Evolutionary conservation across 2,113 vertebrate genomes (phyloP).

Genomic region (Podocnemis expansa): DNA sequence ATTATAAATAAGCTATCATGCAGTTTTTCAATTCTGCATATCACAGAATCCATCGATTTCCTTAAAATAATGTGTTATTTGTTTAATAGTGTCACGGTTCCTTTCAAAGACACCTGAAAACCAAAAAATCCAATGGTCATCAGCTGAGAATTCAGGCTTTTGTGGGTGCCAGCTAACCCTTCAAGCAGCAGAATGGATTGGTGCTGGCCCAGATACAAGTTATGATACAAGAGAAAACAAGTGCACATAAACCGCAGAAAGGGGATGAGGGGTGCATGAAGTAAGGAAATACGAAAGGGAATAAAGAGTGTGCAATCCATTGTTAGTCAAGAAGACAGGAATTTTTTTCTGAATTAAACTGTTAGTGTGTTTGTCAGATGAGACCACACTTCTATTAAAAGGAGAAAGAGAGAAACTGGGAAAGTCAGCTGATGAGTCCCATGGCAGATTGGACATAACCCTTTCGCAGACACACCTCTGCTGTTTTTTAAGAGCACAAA

Average conservation of each 20-base stretch:
- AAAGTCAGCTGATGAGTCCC: not conserved
- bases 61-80: not conserved
- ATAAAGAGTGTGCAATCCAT: no score
- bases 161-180: not conserved
- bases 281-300: constrained; percentile 24
- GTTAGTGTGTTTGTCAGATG: constrained; percentile 10
- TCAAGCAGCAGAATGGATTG: not conserved
- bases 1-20: not conserved
- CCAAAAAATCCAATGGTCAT: not conserved
- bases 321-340: constrained; percentile 13
- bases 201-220: constrained; percentile 14
- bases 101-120: not conserved
- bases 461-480: not conserved
- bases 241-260: not conserved
- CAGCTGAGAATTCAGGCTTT: not conserved
- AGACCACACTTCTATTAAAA: not conserved
- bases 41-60: not conserved
- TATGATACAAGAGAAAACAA: not conserved
- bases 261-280: constrained; percentile 9
- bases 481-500: not conserved
- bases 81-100: not conserved
- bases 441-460: not conserved
- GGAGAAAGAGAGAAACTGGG: not conserved
- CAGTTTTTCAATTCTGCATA: not conserved
- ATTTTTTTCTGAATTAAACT: not conserved